Evolutionary conservation across 2,888 invertebrate species (phyloP).

Genomic region (Resseliella maxima): DNA sequence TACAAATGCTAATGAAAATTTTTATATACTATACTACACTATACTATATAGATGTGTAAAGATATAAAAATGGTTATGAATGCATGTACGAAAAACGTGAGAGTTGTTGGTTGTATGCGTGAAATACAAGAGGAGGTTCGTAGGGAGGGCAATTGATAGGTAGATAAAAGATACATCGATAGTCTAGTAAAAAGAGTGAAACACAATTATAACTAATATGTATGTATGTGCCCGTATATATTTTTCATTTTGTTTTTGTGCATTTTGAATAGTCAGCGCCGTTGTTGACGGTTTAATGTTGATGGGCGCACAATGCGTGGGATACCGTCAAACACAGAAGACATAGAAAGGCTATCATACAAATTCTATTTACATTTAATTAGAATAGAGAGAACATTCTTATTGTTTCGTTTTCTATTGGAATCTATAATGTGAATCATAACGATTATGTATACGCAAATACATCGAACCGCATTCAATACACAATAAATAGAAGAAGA

Average conservation of each 20-base stretch:
- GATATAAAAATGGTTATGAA: background rate
- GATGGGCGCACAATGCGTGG: background rate
- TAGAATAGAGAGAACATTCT: constrained; percentile 40
- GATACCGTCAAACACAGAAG: background rate
- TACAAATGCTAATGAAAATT: constrained; percentile 27
- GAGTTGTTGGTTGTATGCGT: background rate
- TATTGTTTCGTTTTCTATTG: background rate
- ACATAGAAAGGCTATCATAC: constrained; percentile 26
- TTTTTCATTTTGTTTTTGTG: background rate
- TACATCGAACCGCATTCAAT: background rate
- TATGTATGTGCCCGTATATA: background rate
- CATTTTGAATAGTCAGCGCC: background rate
- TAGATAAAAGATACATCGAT: constrained; percentile 21
- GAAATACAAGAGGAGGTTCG: background rate
- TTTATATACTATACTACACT: background rate
- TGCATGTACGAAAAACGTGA: constrained; percentile 5
- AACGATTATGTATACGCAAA: background rate
- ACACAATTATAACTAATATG: too few relatives aligned
- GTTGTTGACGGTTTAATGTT: background rate
- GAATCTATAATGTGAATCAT: background rate
- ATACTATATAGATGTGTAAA: background rate
- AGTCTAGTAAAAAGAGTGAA: constrained; percentile 1
- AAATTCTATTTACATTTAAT: constrained; percentile 33
- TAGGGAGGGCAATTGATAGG: constrained; percentile 11
- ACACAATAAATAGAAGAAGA: too few relatives aligned